Evolutionary conservation across 2,888 invertebrate genomes (phyloP), one percentile per base, ranked within the genome.

Genomic region (Abscondita cerata): DNA sequence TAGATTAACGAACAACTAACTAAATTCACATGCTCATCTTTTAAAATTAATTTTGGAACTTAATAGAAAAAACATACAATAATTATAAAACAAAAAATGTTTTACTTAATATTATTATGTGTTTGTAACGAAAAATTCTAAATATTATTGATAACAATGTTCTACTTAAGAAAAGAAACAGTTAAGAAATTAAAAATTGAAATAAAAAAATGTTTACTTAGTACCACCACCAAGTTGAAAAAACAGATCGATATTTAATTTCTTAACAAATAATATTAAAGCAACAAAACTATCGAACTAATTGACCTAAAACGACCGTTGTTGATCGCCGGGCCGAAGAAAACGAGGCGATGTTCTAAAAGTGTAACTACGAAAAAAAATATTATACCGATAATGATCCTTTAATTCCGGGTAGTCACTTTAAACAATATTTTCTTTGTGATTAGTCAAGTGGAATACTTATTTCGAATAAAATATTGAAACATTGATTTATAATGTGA

Each of bases 201-300:
- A n/a, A n/a, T n/a, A n/a, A n/a, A n/a, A n/a, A n/a, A n/a, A n/a
- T n/a, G 25, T 25, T 25, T 25, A 25, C 25, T 6, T 25, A 25
- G 6, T 6, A 25, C 6, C 6, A 25, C 25, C 6, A 4, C n/a
- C 18, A 18, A 19, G 19, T 44, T 44, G 11, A 44, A 18, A 18
- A 18, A 16, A 44, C 34, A 20, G 36, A 52, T 59, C 58, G 51
- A 59, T 59, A 59, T 31, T 16, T 59, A 59, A 59, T 59, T 52
- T 38, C 46, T 59, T 59, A 59, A 59, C 58, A 59, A 59, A 59
- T 59, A 59, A 52, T 46, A 52, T 52, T 57, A 57, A 52, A 50
- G 41, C 52, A 19, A 47, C 52, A 25, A 36, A 34, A n/a, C 46
- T 18, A 44, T 44, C 46, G 33, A 59, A 31, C 52, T 59, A 59